Base-by-base conservation (phyloP, 2,797 vertebrate species). In the Syngnathus acus region DNA sequence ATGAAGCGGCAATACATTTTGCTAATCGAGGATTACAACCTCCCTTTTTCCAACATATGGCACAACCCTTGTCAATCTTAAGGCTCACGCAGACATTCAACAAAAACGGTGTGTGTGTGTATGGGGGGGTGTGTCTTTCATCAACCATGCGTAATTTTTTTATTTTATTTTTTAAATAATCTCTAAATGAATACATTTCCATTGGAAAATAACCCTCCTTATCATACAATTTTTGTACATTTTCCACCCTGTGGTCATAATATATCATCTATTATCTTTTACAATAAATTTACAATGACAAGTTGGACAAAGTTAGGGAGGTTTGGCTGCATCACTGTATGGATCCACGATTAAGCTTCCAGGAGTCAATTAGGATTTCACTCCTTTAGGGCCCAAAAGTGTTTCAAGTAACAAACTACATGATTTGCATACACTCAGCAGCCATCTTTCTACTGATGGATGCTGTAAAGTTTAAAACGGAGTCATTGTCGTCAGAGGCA, bases 391-490 rank as follows among this genome's bases (percentile, higher is more conserved):
- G 69, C 68, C 67, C 66, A 60, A 55, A 72, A 53, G 69, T 75
- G 65, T 71, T 73, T 61, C 70, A 75, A 74, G 74, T 84, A 67
- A 81, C 79, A 80, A 80, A 80, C 70, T 37, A 77, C 77, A 72
- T 62, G 73, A 74, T 82, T 90, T 90, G 88, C 89, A 89, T 90
- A 89, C 90, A 83, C 81, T 82, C 84, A 83, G 83, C 84, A 87
- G 78, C 61, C 68, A 66, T 82, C 64, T 63, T 51, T 72, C 58
- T 70, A 68, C 67, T 65, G 72, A 80, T 57, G 69, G 68, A 62
- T 68, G 62, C 74, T 66, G 72, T 69, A 72, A 70, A 63, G 57
- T 70, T 72, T 78, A 21, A 75, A 77, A 83, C 42, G 58, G 76
- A 73, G 83, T 80, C 69, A 58, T 62, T 71, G 70, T 83, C 82